Conservation (phyloP, 2,888 invertebrate genomes). For the Cataglyphis rosenhaueri region DNA sequence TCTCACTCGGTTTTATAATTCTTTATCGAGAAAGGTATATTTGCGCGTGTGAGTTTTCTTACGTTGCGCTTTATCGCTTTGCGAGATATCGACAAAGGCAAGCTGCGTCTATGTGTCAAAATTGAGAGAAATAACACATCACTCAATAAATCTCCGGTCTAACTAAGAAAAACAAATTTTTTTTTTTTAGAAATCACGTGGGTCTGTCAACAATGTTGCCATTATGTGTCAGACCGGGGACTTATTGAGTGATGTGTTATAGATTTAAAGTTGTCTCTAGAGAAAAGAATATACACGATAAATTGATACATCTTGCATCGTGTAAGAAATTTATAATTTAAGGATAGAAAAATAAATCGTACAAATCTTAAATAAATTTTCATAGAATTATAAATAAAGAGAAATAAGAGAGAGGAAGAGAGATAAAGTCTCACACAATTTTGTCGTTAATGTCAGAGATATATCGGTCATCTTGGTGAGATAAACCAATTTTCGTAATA, state of each 20-base stretch:
- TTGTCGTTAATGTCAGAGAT: not conserved
- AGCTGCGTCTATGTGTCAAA: not conserved
- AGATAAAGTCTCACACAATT: not conserved
- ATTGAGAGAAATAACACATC: not conserved
- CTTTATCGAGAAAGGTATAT: slow-evolving; percentile 7
- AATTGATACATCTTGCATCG: not conserved
- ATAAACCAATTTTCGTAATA: slow-evolving; percentile 13
- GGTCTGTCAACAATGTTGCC: no score
- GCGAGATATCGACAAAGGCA: slow-evolving; percentile 2
- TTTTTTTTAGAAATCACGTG: no score
- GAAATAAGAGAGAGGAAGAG: not conserved
- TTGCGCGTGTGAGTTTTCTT: not conserved
- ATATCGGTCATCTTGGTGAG: not conserved
- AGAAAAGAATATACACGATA: not conserved
- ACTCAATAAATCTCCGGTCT: no score
- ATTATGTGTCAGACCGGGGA: no score
- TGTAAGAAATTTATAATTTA: not conserved
- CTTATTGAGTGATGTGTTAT: no score
- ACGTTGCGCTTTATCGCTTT: not conserved
- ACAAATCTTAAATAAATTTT: not conserved
- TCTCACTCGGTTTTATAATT: not conserved
- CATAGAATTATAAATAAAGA: not conserved
- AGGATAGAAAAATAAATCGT: not conserved
- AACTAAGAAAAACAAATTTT: no score
- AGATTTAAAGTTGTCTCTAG: not conserved